phyloP scores from a whole-genome alignment of 2,888 invertebrate species.

The Mythimna ferrago region DNA sequence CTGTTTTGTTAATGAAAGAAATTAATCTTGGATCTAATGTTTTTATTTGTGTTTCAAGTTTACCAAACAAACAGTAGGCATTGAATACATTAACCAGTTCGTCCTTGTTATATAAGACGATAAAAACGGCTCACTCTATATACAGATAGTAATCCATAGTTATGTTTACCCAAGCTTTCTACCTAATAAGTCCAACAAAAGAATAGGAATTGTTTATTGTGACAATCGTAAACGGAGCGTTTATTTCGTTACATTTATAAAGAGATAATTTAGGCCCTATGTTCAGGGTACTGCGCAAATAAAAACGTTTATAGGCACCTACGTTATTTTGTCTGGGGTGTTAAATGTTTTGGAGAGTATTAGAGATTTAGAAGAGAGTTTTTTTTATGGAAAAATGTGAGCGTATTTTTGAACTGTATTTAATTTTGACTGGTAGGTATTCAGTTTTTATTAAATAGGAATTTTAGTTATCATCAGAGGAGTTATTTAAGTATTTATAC shows the following conservation, averaged over 20 bases:
- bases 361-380: slow-evolving; percentile 14
- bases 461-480: too few relatives aligned
- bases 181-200: slow-evolving; percentile 75
- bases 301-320: slow-evolving; percentile 43
- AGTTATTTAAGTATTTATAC: too few relatives aligned
- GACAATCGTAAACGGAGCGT: slow-evolving; percentile 73
- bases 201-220: slow-evolving; percentile 71
- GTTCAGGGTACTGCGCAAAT: slow-evolving; percentile 61
- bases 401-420: background rate
- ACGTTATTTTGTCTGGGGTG: slow-evolving; percentile 28
- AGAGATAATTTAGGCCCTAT: slow-evolving; percentile 67
- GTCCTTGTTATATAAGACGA: background rate
- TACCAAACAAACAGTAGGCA: too few relatives aligned
- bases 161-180: slow-evolving; percentile 71
- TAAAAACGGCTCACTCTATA: slow-evolving; percentile 16
- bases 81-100: background rate
- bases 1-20: background rate
- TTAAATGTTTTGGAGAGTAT: slow-evolving; percentile 37
- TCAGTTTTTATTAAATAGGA: too few relatives aligned
- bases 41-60: background rate
- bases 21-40: background rate
- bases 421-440: too few relatives aligned
- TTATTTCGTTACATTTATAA: slow-evolving; percentile 70
- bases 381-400: background rate
- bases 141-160: slow-evolving; percentile 23